Base-by-base conservation (phyloP, 2,888 invertebrate species). In the Plebejus argus region DNA sequence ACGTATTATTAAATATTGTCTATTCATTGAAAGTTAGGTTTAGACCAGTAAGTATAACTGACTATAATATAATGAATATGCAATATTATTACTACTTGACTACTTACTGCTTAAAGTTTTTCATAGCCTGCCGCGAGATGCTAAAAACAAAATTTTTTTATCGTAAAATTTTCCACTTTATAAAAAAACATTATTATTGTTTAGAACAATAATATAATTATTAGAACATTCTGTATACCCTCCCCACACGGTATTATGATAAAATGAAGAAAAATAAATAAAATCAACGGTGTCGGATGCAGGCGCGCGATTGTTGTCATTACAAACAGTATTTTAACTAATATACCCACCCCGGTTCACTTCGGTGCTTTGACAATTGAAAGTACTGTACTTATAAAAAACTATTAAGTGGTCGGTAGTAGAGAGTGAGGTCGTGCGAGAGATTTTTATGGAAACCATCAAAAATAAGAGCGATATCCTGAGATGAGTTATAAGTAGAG, bases 211-310 rank as follows among this genome's bases (percentile, higher is more conserved):
- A 58, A 18, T 39, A 56, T 10, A 28, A 45, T 4, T 23, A 56
- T 18, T 20, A 66, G 66, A 58, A 66, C 89, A 86, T 1, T 82
- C 87, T 86, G 85, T 90, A 85, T 72, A 79, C 85, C 84, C 88
- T 86, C 86, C 86, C 85, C 84, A 82, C 83, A 81, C 83, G 82
- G 79, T 86, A 86, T 86, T 87, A 90, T 85, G 83, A 90, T 88
- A 92, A 92, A 92, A 92, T 89, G 90, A 86, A 85, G 85, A 83
- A 92, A 90, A 89, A 90, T 89, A 91, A 91, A 93, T 88, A 91
- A 79, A 79, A 84, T 86, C 84, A 84, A 83, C 85, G 81, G 85
- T 86, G 91, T 90, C 93, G 86, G 88, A 86, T 90, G 92, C 94
- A 92, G 89, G 81, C 82, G 81, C 39, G 78, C 83, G 84, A 88